Evolutionary conservation across 2,797 vertebrate species (phyloP).

Genomic region (Strix occidentalis): DNA sequence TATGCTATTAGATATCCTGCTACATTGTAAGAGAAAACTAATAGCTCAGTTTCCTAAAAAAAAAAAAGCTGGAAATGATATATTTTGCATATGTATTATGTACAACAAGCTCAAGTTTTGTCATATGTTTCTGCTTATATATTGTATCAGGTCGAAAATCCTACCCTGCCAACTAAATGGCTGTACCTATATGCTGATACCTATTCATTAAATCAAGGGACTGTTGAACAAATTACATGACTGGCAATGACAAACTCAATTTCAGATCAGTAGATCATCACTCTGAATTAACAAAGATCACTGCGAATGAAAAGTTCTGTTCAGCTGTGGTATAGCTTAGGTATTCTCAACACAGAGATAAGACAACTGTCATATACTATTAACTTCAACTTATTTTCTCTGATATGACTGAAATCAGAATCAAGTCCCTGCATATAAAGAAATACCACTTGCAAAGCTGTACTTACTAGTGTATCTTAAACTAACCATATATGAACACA

Average conservation of each 20-base stretch:
- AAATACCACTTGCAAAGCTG: neutral
- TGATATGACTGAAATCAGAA: slow-evolving; percentile 9
- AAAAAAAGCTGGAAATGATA: neutral
- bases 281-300: slow-evolving; percentile 26
- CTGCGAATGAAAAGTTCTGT: neutral
- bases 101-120: neutral
- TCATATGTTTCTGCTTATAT: neutral
- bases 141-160: neutral
- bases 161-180: neutral
- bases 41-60: neutral
- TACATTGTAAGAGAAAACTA: neutral
- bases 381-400: slow-evolving; percentile 14
- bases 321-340: neutral
- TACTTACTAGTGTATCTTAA: neutral
- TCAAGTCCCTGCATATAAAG: neutral
- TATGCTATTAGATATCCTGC: neutral
- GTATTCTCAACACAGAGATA: neutral
- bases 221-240: neutral
- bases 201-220: neutral
- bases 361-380: neutral
- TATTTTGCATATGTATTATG: neutral
- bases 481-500: neutral
- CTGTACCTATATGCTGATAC: neutral
- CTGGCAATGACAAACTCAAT: neutral
- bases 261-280: neutral